phyloP scores from a whole-genome alignment of 2,797 vertebrate species.

The Schizopygopsis malacanthus region DNA sequence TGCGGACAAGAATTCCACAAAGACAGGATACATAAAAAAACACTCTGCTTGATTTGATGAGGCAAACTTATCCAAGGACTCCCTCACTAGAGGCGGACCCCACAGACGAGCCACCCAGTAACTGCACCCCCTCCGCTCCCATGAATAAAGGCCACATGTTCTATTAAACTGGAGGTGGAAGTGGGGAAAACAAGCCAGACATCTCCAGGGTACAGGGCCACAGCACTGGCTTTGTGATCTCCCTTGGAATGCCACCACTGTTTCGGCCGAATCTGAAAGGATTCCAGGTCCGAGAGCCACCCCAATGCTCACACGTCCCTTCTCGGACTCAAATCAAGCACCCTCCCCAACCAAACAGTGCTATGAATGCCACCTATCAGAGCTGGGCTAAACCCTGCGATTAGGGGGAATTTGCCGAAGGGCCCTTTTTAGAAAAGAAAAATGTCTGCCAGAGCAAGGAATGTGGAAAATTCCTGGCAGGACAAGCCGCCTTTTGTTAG shows the following conservation, averaged over 20 bases:
- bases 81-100: constrained; percentile 62
- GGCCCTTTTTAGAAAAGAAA: constrained; percentile 94
- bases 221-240: constrained; percentile 82
- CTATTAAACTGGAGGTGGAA: constrained; percentile 67
- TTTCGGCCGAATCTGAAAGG: constrained; percentile 85
- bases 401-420: constrained; percentile 95
- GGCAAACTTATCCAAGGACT: constrained; percentile 66
- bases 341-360: constrained; percentile 81
- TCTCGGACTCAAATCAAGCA: constrained; percentile 74
- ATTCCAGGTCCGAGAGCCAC: constrained; percentile 63
- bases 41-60: constrained; percentile 64
- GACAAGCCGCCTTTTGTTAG: constrained; percentile 94
- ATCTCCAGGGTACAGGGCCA: constrained; percentile 67
- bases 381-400: constrained; percentile 89
- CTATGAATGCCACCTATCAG: constrained; percentile 95
- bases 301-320: constrained; percentile 28
- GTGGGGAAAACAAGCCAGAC: constrained; percentile 60
- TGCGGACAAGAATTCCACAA: constrained; percentile 64
- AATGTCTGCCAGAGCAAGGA: constrained; percentile 94
- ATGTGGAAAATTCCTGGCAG: constrained; percentile 96
- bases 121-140: constrained; percentile 54
- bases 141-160: constrained; percentile 71
- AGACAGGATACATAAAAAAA: constrained; percentile 66
- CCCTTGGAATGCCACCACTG: constrained; percentile 76
- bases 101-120: constrained; percentile 63